phyloP scores from a whole-genome alignment of 2,888 invertebrate species.

The Lagria hirta region DNA sequence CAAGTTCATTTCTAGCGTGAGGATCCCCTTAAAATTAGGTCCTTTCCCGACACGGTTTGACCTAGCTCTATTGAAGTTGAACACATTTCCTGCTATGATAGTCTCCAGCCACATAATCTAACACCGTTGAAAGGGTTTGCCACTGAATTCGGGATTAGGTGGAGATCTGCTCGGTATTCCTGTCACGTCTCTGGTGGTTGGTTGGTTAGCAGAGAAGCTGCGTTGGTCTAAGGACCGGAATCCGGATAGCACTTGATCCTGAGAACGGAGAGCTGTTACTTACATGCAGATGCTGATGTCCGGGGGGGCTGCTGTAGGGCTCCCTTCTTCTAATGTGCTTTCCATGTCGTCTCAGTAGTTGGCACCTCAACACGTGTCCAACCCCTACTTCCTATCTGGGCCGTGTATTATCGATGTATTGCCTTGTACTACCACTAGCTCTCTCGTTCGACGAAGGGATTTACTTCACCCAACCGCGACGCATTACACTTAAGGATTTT shows the following conservation, averaged over 20 bases:
- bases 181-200: slow-evolving; percentile 29
- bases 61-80: slow-evolving; percentile 1
- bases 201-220: slow-evolving; percentile 24
- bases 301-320: slow-evolving; percentile 43
- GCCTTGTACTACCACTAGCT: slow-evolving; percentile 46
- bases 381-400: slow-evolving; percentile 42
- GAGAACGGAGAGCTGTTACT: slow-evolving; percentile 46
- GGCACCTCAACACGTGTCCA: slow-evolving; percentile 56
- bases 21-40: too few species aligned
- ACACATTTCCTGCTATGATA: slow-evolving; percentile 7
- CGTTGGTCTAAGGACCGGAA: slow-evolving; percentile 32
- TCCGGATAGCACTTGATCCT: slow-evolving; percentile 37
- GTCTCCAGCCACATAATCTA: slow-evolving; percentile 27
- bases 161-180: slow-evolving; percentile 28
- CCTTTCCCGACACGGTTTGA: too few species aligned
- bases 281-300: slow-evolving; percentile 48
- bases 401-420: slow-evolving; percentile 53
- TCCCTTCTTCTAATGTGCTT: slow-evolving; percentile 54
- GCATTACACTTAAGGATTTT: slow-evolving; percentile 41
- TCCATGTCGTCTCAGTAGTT: slow-evolving; percentile 52
- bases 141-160: slow-evolving; percentile 31
- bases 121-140: slow-evolving; percentile 31
- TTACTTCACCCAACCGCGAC: slow-evolving; percentile 50
- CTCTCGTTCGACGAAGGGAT: slow-evolving; percentile 42
- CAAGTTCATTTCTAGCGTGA: too few species aligned